These are phyloP conservation scores for Narcine bancroftii DNA, from an alignment of 2,113 vertebrate species.

Conservation along the genomic window DNA sequence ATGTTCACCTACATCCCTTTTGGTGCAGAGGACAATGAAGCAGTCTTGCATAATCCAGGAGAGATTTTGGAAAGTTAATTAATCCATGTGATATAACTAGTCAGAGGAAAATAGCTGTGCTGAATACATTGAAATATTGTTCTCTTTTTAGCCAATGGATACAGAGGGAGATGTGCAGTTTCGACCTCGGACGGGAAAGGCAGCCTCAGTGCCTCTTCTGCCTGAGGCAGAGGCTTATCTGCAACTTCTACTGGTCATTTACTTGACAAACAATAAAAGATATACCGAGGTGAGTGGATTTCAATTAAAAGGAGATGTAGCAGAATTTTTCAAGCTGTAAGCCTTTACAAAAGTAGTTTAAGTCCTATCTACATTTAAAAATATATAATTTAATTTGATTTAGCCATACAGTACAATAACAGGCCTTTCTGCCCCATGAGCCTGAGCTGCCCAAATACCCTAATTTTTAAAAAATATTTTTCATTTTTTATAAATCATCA, in stretches of 20 bases:
- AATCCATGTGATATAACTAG: not conserved
- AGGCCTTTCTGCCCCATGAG: too few relatives aligned
- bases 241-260: constrained; percentile 84
- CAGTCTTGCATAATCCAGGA: not conserved
- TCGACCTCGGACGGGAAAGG: constrained; percentile 80
- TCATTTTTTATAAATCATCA: too few relatives aligned
- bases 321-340: not conserved
- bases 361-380: not conserved
- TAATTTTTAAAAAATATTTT: too few relatives aligned
- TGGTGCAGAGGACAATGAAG: not conserved
- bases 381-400: too few relatives aligned
- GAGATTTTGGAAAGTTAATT: not conserved
- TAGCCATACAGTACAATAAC: too few relatives aligned
- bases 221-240: constrained; percentile 92
- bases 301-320: not conserved
- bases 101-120: not conserved
- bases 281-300: constrained; percentile 68
- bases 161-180: constrained; percentile 85
- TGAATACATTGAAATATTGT: not conserved
- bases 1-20: not conserved
- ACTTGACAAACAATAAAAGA: constrained; percentile 85
- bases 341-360: not conserved
- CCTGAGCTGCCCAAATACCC: too few relatives aligned
- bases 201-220: constrained; percentile 73
- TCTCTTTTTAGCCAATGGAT: constrained; percentile 75